Base-by-base conservation (phyloP, 2,797 vertebrate species). In the Sebastes nivosus region DNA sequence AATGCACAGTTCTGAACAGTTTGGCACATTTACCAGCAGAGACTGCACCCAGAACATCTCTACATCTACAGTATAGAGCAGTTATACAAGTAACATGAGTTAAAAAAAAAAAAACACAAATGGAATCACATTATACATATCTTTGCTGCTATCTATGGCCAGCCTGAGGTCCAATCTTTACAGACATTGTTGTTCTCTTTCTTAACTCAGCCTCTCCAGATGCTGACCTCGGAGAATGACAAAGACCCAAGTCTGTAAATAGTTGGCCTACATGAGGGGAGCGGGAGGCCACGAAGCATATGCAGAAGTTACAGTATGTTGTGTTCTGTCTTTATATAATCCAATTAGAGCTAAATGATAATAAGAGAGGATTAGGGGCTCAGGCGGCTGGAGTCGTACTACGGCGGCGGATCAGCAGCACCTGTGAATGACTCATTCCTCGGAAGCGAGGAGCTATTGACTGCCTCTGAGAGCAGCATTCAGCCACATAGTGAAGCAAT, bases 281-380 rank as follows among this genome's bases (percentile, higher is more conserved):
- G 58, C 20, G 2, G 34, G 60, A 61, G 77, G 79, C 65, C 52
- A 52, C 25, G 57, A 61, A 77, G 81, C 69, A 70, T 30, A 70
- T 52, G 67, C 52, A 84, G 75, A 88, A 86, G 85, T 88, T 80
- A 67, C 68, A 83, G 46, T 57, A 75, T 88, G 86, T 83, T 89
- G 72, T 78, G 74, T 77, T 84, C 72, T 69, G 13, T 80, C 85
- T 91, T 89, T 81, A 85, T 83, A 84, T 93, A 93, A 95, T 94
- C 91, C 90, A 93, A 92, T 94, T 95, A 93, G 76, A 82, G 78
- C 61, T 78, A 86, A 92, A 91, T 90, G 81, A 91, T 93, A 79
- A 93, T 89, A 90, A 85, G 87, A 75, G 27, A 69, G 90, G 91
- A 93, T 94, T 93, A 92, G 72, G 83, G 85, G 87, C 81, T 84